These are phyloP conservation scores for Baryphthengus martii DNA, from an alignment of 2,113 vertebrate species.

Conservation along the genomic window DNA sequence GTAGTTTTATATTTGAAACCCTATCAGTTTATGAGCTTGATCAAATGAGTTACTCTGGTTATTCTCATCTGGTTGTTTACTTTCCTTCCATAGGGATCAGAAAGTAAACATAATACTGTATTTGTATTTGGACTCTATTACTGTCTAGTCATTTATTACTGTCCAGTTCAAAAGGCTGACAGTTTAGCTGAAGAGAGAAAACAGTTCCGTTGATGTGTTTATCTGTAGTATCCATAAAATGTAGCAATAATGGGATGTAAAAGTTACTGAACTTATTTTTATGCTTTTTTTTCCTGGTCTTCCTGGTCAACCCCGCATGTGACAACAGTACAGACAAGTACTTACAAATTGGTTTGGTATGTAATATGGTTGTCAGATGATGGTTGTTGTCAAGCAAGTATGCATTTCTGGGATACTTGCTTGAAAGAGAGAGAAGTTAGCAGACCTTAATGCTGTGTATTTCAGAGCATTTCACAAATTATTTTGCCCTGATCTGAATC, in stretches of 20 bases:
- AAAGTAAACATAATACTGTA: background rate
- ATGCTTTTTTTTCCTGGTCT: background rate
- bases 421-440: background rate
- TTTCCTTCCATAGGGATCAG: background rate
- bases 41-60: background rate
- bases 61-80: background rate
- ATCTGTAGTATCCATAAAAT: background rate
- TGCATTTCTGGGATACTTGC: background rate
- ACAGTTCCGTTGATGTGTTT: background rate
- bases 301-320: background rate
- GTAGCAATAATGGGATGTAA: background rate
- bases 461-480: background rate
- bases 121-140: background rate
- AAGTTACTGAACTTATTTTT: background rate
- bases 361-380: background rate
- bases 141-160: background rate
- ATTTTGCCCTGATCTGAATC: background rate
- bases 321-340: too few species aligned
- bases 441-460: background rate
- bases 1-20: background rate
- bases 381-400: background rate
- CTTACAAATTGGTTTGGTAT: background rate
- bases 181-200: background rate
- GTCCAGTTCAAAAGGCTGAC: background rate
- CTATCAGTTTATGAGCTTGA: background rate